Evolutionary conservation across 2,888 invertebrate species (phyloP), one percentile per base, ranked within the genome.

Genomic region (Fabriciana adippe): DNA sequence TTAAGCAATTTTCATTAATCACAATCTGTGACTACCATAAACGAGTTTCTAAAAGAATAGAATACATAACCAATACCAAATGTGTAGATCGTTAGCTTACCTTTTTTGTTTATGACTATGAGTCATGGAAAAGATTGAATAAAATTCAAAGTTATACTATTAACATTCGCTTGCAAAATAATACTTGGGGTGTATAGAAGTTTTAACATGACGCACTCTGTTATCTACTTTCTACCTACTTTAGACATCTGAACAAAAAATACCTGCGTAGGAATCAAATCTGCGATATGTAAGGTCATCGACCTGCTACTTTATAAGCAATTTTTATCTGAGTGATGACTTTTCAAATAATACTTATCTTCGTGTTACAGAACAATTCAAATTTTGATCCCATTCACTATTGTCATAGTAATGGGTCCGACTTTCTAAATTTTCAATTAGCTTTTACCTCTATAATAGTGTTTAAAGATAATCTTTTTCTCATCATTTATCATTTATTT

Each of bases 391-490:
- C 45, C 66, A 62, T 63, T 74, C 67, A 57, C 71, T 55, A 67
- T 68, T 69, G 71, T 71, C 60, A 48, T 59, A 11, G 18, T 59
- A 67, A 50, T 64, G 60, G 60, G 64, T 51, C 59, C 35, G 64
- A 66, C 73, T 73, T 74, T 74, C 74, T 73, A 72, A 68, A 65
- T 63, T 70, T 70, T 68, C 68, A 69, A 73, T 74, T 69, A 59
- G 35, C 67, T 70, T 63, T 64, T 64, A 69, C 64, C 57, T 56
- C 62, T 57, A 47, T 64, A 60, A 53, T 48, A 47, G 45, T 70
- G 64, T 66, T 57, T 57, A 18, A 18, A 18, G 18, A 18, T 18
- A 18, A 70, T 69, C 71, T 56, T 16, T 51, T 69, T 67, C 60
- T 21, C 59, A 71, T 69, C n/a, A 18, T 18, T 50, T 31, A 14